Conservation (phyloP, 2,797 vertebrate species). For the Myotis planiceps region DNA sequence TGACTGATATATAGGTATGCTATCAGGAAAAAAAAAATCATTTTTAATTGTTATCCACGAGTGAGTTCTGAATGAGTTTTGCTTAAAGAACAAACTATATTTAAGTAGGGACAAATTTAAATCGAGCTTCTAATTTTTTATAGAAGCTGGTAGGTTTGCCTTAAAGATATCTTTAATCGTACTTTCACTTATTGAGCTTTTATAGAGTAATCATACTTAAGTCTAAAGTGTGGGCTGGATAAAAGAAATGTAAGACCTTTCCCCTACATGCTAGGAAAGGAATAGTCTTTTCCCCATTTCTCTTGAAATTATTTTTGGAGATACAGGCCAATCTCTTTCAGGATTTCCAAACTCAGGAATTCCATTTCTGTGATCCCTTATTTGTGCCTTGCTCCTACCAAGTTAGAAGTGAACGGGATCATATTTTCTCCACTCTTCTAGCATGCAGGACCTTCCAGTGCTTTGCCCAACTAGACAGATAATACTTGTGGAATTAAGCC, state of each 20-base stretch:
- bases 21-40: neutral
- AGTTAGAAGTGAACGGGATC: neutral
- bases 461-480: conserved; percentile 20
- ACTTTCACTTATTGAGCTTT: conserved; percentile 47
- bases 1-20: neutral
- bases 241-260: conserved; percentile 1
- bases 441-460: neutral
- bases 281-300: neutral
- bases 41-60: conserved; percentile 16
- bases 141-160: conserved; percentile 41
- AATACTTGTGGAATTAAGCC: conserved; percentile 46
- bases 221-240: neutral
- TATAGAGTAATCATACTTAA: conserved; percentile 42
- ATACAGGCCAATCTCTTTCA: neutral
- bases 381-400: neutral
- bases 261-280: neutral
- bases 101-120: conserved; percentile 49
- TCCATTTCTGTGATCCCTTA: neutral
- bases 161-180: conserved; percentile 36
- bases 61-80: conserved; percentile 60
- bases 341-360: neutral
- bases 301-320: neutral
- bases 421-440: neutral
- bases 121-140: conserved; percentile 40
- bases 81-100: conserved; percentile 49